Base-by-base conservation (phyloP, 2,113 vertebrate genomes). In the Capreolus pygargus region DNA sequence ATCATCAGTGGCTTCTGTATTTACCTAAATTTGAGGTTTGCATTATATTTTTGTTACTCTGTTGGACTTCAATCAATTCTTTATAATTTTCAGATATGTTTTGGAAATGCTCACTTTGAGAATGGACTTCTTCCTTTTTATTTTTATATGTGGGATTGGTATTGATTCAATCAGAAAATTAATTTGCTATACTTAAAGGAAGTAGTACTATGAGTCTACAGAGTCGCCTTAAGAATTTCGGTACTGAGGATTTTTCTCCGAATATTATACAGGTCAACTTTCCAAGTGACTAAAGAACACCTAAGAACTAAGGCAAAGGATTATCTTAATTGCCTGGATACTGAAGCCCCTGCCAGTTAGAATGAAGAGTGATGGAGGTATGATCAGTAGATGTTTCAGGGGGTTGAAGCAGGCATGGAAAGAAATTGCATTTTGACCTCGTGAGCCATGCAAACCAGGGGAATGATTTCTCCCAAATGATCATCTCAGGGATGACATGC, bases 21-120 rank as follows among this genome's bases (percentile, higher is more conserved):
- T 45, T 89, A 86, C 39, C 17, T 64, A 23, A 82, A 64, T 83
- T 78, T 74, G 55, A 50, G 50, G 10, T 23, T 23, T 96, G 7
- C 12, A 17, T 93, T 91, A 9, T 64, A 57, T 14, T 79, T 30
- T 36, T 86, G 36, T 87, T 91, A 61, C 7, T 36, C 54, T 54
- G 1, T 25, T 83, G 15, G 6, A 57, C 21, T 90, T 95, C 55
- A 86, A 6, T 67, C 5, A 43, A 7, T 86, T 58, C 79, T 82
- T 86, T 54, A 61, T 33, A 36, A 89, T 86, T 97, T 91, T 67
- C 36, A 95, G 91, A n/a, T 45, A 92, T 25, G 10, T 79, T 93
- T 87, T 64, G 28, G 43, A 93, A 93, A 87, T 54, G 21, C 11
- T 58, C 30, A 79, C 60, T 79, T 95, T 33, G 23, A 64, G 55